Base-by-base conservation (phyloP, 2,113 vertebrate genomes). In the Solea senegalensis region DNA sequence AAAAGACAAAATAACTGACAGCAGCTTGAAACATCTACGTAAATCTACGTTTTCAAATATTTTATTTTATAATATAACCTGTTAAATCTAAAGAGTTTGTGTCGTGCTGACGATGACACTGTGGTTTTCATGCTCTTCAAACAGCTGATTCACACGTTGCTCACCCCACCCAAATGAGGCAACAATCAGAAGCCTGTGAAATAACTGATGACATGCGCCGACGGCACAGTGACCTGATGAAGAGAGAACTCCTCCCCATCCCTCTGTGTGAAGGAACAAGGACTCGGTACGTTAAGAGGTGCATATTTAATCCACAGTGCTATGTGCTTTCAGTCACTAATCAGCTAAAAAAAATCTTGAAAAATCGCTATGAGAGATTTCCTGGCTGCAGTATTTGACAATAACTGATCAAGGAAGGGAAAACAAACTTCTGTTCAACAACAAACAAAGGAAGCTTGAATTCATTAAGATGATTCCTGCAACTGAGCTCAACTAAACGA, bases 71-170 rank as follows among this genome's bases (percentile, higher is more conserved):
- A 34, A 34, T 34, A 4, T 34, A 34, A 34, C 34, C 34, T 34
- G 34, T 34, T 34, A 4, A 34, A 34, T 34, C 3, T 4, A 34
- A 34, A 6, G 3, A 34, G 34, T 34, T 34, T 34, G 13, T 64
- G 13, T 61, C 45, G 21, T 14, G 7, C 5, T 14, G 45, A 69
- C 7, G 50, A 21, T 34, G 51, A 53, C 71, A 70, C 51, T 9
- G 27, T 39, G 13, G 13, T 2, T 46, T 34, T 55, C n/a, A 34
- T 28, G 34, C 51, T 51, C 43, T 61, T 15, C 28, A 16, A 72
- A 84, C 61, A 82, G 51, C 52, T 78, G 78, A 86, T 80, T 91
- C 74, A 86, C 72, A 86, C 66, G 40, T 52, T 53, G 43, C 14
- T 74, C 11, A 76, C 69, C 65, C 75, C 70, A 3, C 77, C 83